Percentiles rank a stretch among this genome's conserved stretches.
Conservation (phyloP, 2,888 invertebrate species). For the Drosophila kambysellisi region DNA sequence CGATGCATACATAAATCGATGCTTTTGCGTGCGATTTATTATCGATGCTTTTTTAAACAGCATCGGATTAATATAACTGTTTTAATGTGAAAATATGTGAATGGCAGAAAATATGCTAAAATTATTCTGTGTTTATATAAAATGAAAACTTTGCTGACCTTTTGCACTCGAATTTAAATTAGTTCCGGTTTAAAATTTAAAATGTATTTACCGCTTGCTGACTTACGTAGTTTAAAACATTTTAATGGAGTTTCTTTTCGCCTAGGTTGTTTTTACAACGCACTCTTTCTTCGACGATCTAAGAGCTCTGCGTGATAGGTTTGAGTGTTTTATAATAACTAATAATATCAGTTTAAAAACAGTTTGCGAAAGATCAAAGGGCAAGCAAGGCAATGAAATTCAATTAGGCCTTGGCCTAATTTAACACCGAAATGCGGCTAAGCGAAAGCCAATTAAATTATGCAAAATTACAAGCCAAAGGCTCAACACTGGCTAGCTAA, state of each 20-base stretch:
- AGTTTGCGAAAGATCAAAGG: slow-evolving; percentile 57
- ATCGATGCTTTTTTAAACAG: not conserved
- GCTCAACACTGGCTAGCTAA: not conserved
- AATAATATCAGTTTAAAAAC: not conserved
- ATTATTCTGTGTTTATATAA: not conserved
- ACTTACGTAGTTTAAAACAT: slow-evolving; percentile 7
- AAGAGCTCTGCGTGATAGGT: slow-evolving; percentile 63
- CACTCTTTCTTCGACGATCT: slow-evolving; percentile 61
- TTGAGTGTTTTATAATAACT: slow-evolving; percentile 25
- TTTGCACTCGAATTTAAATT: not conserved
- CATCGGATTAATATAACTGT: not conserved
- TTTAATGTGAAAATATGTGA: not conserved
- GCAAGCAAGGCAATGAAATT: slow-evolving; percentile 35
- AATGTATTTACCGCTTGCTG: not conserved
- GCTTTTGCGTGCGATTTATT: not conserved
- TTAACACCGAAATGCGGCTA: slow-evolving; percentile 34
- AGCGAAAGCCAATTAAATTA: slow-evolving; percentile 46
- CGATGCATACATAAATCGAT: not conserved
- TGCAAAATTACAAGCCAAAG: slow-evolving; percentile 7
- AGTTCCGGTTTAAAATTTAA: not conserved
- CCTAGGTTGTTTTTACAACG: not conserved
- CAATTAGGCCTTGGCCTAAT: slow-evolving; percentile 49
- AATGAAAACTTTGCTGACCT: not conserved
- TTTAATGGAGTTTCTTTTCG: slow-evolving; percentile 1
- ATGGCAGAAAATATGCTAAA: not conserved